Percentiles rank a stretch among this genome's conserved stretches.
These are phyloP conservation scores for Lota lota DNA, from an alignment of 2,113 vertebrate species.

Conservation along the genomic window DNA sequence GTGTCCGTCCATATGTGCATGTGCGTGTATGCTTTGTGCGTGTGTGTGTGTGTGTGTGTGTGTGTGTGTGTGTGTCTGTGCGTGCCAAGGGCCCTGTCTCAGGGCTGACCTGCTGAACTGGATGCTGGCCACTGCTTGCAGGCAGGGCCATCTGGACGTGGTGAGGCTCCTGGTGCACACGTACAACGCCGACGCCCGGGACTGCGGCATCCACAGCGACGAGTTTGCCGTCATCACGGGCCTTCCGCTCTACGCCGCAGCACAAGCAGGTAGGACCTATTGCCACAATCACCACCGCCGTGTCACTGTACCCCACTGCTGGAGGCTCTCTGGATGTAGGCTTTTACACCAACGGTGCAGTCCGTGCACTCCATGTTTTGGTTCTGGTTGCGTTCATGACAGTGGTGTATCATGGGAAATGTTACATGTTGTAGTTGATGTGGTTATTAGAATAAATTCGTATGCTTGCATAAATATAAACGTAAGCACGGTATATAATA, in stretches of 20 bases:
- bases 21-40: neutral
- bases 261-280: conserved; percentile 77
- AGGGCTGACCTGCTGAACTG: conserved; percentile 83
- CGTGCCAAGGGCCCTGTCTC: conserved; percentile 64
- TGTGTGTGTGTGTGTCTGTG: neutral
- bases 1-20: too few species aligned
- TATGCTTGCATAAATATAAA: too few species aligned
- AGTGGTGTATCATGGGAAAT: too few species aligned
- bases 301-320: too few species aligned
- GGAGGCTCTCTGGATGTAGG: too few species aligned
- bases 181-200: conserved; percentile 81
- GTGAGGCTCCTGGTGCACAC: conserved; percentile 82
- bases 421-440: too few species aligned
- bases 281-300: too few species aligned
- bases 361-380: too few species aligned
- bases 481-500: too few species aligned
- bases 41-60: neutral
- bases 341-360: too few species aligned
- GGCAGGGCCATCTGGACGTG: conserved; percentile 82
- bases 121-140: conserved; percentile 88
- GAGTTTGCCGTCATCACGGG: conserved; percentile 86
- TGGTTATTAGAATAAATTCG: too few species aligned
- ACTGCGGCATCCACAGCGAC: conserved; percentile 78
- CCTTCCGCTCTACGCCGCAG: conserved; percentile 86
- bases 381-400: too few species aligned